Conservation (phyloP, 2,113 vertebrate genomes). For the Salminus brasiliensis region DNA sequence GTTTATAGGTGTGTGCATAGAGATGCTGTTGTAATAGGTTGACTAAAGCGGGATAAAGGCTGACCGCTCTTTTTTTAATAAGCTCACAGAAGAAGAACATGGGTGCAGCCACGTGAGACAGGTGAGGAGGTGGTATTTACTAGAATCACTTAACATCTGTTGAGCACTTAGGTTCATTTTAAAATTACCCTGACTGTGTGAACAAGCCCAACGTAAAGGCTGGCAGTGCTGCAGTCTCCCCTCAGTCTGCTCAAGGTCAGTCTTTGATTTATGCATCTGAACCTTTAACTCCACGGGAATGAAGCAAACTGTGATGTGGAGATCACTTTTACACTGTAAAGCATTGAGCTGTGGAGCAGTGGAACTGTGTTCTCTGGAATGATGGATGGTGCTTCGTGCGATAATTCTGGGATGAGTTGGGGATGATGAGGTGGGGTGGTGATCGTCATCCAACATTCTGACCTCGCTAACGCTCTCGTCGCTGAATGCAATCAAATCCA, state of each 20-base stretch:
- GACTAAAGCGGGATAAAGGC: constrained; percentile 6
- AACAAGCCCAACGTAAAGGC: background rate
- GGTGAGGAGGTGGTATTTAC: background rate
- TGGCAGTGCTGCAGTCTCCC: background rate
- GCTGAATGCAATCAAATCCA: too few relatives aligned
- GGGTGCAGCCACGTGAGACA: constrained; percentile 16
- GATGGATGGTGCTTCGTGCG: too few relatives aligned
- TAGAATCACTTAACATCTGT: background rate
- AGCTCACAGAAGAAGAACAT: constrained; percentile 10
- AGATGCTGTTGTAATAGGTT: background rate
- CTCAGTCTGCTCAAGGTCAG: background rate
- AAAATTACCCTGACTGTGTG: background rate
- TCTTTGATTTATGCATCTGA: too few relatives aligned
- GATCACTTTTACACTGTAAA: too few relatives aligned
- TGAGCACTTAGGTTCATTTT: background rate
- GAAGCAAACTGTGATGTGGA: too few relatives aligned
- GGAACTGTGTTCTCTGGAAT: too few relatives aligned
- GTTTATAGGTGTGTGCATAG: constrained; percentile 20
- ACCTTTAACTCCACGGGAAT: too few relatives aligned
- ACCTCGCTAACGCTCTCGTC: too few relatives aligned
- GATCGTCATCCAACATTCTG: too few relatives aligned
- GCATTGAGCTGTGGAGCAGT: too few relatives aligned
- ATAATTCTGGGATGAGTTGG: too few relatives aligned
- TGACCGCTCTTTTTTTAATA: constrained; percentile 15
- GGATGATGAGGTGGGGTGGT: too few relatives aligned